Conservation (phyloP, 2,113 vertebrate genomes). For the Poecilia latipinna region DNA sequence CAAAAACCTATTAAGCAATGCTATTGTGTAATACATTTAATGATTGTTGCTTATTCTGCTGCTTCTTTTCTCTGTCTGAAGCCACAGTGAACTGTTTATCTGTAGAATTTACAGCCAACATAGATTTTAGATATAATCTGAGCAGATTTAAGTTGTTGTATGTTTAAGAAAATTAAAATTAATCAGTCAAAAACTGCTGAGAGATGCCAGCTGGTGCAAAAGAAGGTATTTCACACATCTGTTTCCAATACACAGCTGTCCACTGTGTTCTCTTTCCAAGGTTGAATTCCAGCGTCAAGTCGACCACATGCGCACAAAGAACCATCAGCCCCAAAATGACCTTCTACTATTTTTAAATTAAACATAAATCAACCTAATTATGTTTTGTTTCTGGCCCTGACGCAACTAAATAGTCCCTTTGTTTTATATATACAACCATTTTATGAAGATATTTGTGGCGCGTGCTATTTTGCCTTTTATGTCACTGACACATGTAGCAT, state of each 20-base stretch:
- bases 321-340: constrained; percentile 38
- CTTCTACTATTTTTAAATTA: constrained; percentile 27
- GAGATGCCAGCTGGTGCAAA: constrained; percentile 63
- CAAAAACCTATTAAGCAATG: background rate
- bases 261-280: constrained; percentile 63
- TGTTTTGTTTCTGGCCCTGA: background rate
- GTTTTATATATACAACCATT: background rate
- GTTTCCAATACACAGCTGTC: constrained; percentile 70
- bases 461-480: background rate
- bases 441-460: background rate
- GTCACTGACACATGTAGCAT: background rate
- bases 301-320: constrained; percentile 28
- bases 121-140: constrained; percentile 2
- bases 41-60: background rate
- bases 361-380: background rate
- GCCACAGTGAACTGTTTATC: background rate
- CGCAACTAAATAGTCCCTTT: background rate
- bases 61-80: background rate
- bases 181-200: constrained; percentile 40
- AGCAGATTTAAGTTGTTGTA: constrained; percentile 7
- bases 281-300: constrained; percentile 54
- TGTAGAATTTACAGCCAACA: background rate
- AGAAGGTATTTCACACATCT: constrained; percentile 72
- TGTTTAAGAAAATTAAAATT: constrained; percentile 47
- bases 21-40: background rate